These are phyloP conservation scores for Bradypodion pumilum DNA, from an alignment of 2,797 vertebrate species.

Conservation along the genomic window DNA sequence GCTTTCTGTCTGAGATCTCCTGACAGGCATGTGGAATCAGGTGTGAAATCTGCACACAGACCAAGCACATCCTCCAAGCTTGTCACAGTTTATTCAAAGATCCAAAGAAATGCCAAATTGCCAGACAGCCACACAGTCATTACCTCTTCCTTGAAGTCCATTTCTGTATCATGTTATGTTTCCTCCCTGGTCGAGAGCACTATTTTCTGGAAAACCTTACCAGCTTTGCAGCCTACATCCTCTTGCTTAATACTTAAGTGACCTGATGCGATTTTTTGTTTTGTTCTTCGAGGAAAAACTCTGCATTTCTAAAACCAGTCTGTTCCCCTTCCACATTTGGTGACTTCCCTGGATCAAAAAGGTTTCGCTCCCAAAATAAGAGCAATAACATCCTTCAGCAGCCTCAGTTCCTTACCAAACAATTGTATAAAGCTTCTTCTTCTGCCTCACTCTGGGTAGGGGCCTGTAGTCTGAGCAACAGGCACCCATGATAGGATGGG, in stretches of 20 bases:
- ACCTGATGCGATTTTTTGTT: too few species aligned
- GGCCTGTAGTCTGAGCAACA: too few species aligned
- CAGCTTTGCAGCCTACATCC: background rate
- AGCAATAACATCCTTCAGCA: background rate
- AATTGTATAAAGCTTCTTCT: too few species aligned
- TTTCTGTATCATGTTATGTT: background rate
- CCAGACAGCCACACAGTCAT: background rate
- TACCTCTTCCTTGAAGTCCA: background rate
- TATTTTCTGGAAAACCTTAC: background rate
- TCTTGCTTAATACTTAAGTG: background rate
- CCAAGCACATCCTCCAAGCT: background rate
- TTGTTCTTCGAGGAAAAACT: background rate
- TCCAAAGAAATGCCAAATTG: slow-evolving; percentile 6
- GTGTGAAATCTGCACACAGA: slow-evolving; percentile 11
- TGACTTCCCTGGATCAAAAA: background rate
- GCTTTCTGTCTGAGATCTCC: background rate
- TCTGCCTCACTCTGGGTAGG: too few species aligned
- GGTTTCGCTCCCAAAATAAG: background rate
- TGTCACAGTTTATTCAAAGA: slow-evolving; percentile 1
- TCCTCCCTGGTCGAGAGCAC: background rate
- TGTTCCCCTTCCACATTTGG: background rate
- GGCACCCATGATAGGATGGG: too few species aligned
- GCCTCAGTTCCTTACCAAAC: too few species aligned
- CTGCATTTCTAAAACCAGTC: background rate
- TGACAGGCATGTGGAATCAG: slow-evolving; percentile 10